Evolutionary conservation across 2,113 vertebrate species (phyloP), one percentile per base, ranked within the genome.

Genomic region (Meriones unguiculatus): DNA sequence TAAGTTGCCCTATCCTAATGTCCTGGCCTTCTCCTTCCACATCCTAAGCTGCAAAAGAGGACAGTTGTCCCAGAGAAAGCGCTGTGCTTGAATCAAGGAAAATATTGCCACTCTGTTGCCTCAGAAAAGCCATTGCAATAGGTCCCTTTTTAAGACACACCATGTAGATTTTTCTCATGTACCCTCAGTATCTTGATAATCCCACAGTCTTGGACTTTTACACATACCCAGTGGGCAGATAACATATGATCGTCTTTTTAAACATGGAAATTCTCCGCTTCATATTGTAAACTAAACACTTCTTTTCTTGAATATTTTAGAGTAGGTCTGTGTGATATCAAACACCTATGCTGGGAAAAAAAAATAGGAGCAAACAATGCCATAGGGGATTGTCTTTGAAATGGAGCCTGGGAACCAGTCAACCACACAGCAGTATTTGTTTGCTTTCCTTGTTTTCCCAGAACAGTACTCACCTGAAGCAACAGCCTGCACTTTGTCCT

Each of bases 381-480:
- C 96, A 94, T 96, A 97, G 91, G 90, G 94, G 92, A 96, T 86
- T 90, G 87, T 84, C 95, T 95, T 98, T 98, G 97, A 98, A 98
- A 96, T 69, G 76, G 80, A 98, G 89, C 91, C 94, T 98, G 97
- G 97, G 97, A 98, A 98, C 76, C 52, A 0, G 73, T 98, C 87
- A 97, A 82, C 87, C 93, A 94, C 97, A 96, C 87, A 65, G 92
- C 94, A 96, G 97, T 89, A 92, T 89, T 96, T 98, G 96, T 97
- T 97, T 96, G 70, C 90, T 94, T 89, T 97, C 89, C 97, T 98
- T 95, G 90, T 96, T 96, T 98, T 98, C 97, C 98, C 94, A 97
- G 91, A 92, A 86, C 54, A 59, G 54, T 35, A 35, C 69, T 97
- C 92, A 93, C 97, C 95, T 96, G 54, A 64, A 97, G 95, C 93